These are phyloP conservation scores for Tauraco erythrolophus DNA, from an alignment of 2,113 vertebrate species.

Conservation along the genomic window DNA sequence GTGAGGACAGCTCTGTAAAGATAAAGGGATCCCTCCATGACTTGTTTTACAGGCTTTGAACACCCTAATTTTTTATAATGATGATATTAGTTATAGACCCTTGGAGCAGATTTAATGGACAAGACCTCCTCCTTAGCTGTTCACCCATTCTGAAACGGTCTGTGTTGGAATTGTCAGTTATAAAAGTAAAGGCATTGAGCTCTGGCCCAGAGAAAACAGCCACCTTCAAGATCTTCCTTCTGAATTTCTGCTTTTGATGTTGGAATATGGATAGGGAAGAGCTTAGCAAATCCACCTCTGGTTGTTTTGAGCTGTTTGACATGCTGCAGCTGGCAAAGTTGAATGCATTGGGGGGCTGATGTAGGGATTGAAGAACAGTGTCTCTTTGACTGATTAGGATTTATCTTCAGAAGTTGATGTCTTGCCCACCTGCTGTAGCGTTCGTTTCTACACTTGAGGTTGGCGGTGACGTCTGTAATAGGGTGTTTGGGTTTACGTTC, in stretches of 20 bases:
- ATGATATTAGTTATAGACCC: not conserved
- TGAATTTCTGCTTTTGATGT: not conserved
- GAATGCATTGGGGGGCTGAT: not conserved
- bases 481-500: not conserved
- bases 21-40: not conserved
- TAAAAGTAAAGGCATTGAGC: not conserved
- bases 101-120: not conserved
- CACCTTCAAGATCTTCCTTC: not conserved
- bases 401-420: not conserved
- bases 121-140: not conserved
- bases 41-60: constrained; percentile 34
- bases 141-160: not conserved
- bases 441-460: rapidly evolving
- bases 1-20: not conserved
- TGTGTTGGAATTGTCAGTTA: not conserved
- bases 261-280: not conserved
- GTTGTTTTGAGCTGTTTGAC: not conserved
- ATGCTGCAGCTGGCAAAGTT: rapidly evolving
- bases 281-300: not conserved
- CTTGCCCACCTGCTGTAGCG: not conserved
- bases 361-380: not conserved
- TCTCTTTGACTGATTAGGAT: not conserved
- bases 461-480: not conserved
- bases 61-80: not conserved
- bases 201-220: not conserved